Base-by-base conservation (phyloP, 2,797 vertebrate genomes). In the Enteromius argenteus region DNA sequence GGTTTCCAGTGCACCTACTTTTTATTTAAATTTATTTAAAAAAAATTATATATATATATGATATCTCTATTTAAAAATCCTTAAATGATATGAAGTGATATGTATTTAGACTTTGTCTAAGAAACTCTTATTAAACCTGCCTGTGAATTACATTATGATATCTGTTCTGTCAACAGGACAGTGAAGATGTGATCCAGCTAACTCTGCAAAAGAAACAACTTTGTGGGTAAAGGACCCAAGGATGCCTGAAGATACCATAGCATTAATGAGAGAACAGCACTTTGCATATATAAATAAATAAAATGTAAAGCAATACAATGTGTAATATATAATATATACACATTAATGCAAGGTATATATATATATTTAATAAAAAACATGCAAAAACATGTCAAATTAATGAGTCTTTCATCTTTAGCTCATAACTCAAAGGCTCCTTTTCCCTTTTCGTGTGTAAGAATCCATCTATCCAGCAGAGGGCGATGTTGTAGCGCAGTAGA, bases 391-490 rank as follows among this genome's bases (percentile, higher is more conserved):
- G 7, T 42, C 39, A 42, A 8, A 42, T 42, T 42, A 2, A 42
- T 9, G 2, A 3, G 44, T 46, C 3, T 3, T 46, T 46, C 10
- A 13, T 53, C 19, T 53, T n/a, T n/a, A n/a, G 53, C 15, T 21
- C n/a, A 17, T 17, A 19, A 10, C 3, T 30, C 69, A 49, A 10
- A n/a, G 1, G 19, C 10, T 53, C 30, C 8, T 74, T 2, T n/a
- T 74, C 27, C 30, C 8, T 74, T 2, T n/a, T 74, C 27, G n/a
- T 53, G 30, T n/a, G 49, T 37, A 21, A 15, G 11, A 49, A 32
- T 11, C 4, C 14, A 46, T 64, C 4, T 62, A 7, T 62, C 75
- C 83, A 64, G 14, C 53, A 84, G 83, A 51, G 8, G 83, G 51
- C 67, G 21, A 19, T 72, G 15, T 71, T 49, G 75, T 30, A 30